Evolutionary conservation across 1,140 invertebrate species (phyloP).

Genomic region (Pseudachorutes palmiensis): DNA sequence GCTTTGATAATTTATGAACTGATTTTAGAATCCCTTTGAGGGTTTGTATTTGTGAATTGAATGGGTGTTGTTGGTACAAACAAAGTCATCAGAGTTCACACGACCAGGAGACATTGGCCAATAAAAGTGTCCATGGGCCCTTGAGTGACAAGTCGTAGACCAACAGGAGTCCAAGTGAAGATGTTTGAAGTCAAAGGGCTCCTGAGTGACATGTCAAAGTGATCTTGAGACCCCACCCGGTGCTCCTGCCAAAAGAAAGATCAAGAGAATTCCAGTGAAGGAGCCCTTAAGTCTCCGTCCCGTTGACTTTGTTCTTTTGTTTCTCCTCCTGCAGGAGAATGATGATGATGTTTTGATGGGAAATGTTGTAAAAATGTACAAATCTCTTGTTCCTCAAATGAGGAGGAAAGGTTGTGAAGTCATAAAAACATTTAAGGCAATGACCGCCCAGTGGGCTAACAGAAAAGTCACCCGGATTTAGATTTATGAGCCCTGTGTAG

Average conservation of each 20-base stretch:
- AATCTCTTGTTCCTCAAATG: slow-evolving; percentile 37
- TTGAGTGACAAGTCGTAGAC: slow-evolving; percentile 6
- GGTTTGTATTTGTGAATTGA: background rate
- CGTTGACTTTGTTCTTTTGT: background rate
- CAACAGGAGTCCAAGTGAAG: background rate
- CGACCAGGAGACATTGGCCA: background rate
- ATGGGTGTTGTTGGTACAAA: background rate
- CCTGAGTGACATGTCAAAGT: too few relatives aligned
- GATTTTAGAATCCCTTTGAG: background rate
- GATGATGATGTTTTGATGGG: slow-evolving; percentile 40
- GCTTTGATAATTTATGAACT: slow-evolving; percentile 14
- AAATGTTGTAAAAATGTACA: slow-evolving; percentile 39
- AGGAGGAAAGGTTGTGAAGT: slow-evolving; percentile 38
- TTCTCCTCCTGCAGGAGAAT: slow-evolving; percentile 7
- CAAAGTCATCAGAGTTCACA: background rate
- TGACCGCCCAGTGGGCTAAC: slow-evolving; percentile 37
- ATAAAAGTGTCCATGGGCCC: background rate
- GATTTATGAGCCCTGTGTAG: too few relatives aligned
- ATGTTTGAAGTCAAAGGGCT: background rate
- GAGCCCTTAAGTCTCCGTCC: background rate
- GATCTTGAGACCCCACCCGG: slow-evolving; percentile 12
- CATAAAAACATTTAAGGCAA: slow-evolving; percentile 37
- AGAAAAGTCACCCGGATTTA: too few relatives aligned
- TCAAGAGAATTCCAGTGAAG: background rate
- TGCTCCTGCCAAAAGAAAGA: background rate